A percentile compares a stretch with the other conserved stretches of the same genome.
phyloP scores from a whole-genome alignment of 1,140 invertebrate genomes.

The Dendrolimus kikuchii region DNA sequence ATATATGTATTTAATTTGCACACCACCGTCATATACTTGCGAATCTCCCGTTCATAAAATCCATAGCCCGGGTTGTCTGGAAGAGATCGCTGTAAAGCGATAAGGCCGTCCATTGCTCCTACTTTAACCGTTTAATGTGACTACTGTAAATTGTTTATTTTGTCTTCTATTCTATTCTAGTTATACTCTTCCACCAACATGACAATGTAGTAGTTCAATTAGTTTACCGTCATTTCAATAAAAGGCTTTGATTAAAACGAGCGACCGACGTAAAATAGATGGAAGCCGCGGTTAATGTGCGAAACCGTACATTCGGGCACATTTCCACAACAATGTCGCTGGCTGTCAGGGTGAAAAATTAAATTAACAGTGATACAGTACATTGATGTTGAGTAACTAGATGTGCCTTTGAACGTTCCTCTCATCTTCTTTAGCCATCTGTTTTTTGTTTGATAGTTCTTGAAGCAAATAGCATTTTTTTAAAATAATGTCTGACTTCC shows the following conservation, averaged over 20 bases:
- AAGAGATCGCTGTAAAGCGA: too few species aligned
- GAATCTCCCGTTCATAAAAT: too few species aligned
- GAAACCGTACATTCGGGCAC: conserved; percentile 31
- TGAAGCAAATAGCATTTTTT: too few species aligned
- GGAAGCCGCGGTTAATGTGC: conserved; percentile 31
- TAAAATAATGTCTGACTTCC: too few species aligned
- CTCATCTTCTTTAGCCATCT: background rate
- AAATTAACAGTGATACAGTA: conserved; percentile 27
- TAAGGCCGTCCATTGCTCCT: too few species aligned
- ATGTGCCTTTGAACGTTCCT: conserved; percentile 2
- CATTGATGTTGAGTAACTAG: conserved; percentile 2
- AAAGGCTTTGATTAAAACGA: conserved; percentile 28
- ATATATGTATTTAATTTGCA: too few species aligned
- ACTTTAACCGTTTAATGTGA: too few species aligned
- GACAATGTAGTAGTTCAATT: conserved; percentile 9
- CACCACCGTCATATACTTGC: too few species aligned
- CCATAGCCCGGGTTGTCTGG: too few species aligned
- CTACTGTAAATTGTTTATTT: too few species aligned
- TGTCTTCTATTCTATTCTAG: too few species aligned
- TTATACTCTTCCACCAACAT: background rate
- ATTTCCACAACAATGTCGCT: conserved; percentile 30
- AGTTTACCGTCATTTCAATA: conserved; percentile 8
- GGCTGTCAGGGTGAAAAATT: conserved; percentile 34
- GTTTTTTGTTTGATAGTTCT: background rate
- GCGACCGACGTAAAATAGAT: conserved; percentile 30